phyloP scores from a whole-genome alignment of 2,888 invertebrate genomes.

The Trichacis sp. region DNA sequence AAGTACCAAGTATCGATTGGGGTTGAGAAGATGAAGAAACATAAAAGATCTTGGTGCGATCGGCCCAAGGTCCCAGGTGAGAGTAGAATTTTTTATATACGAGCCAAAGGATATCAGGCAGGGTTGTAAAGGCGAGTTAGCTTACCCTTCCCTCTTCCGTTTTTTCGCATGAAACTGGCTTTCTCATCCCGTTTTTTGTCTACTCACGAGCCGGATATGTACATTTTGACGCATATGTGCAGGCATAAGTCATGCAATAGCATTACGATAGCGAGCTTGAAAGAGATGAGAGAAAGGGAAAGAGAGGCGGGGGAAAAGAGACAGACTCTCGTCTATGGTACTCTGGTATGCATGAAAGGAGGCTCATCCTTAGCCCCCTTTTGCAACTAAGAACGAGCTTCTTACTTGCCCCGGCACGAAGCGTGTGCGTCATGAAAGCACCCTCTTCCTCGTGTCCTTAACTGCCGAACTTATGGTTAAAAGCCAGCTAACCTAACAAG shows the following conservation, averaged over 20 bases:
- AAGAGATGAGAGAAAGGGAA: constrained; percentile 20
- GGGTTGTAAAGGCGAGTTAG: constrained; percentile 42
- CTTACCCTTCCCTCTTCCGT: constrained; percentile 7
- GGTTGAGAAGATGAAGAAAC: too few relatives aligned
- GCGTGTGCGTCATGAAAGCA: constrained; percentile 24
- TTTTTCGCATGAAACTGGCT: constrained; percentile 18
- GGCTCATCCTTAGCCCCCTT: constrained; percentile 53
- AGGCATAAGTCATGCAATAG: constrained; percentile 35
- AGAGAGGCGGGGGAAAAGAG: constrained; percentile 13
- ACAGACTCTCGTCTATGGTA: constrained; percentile 40
- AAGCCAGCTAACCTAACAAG: constrained; percentile 41
- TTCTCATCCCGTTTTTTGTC: constrained; percentile 14
- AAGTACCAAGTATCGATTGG: too few relatives aligned
- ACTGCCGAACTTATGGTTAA: constrained; percentile 52
- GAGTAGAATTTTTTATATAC: constrained; percentile 38
- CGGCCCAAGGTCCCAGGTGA: constrained; percentile 42
- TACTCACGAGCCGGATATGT: constrained; percentile 27
- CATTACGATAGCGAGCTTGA: constrained; percentile 24
- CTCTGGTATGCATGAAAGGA: constrained; percentile 68
- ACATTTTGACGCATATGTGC: constrained; percentile 32
- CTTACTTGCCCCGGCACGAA: constrained; percentile 47
- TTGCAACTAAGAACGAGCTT: constrained; percentile 46
- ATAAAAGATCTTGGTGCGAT: constrained; percentile 3
- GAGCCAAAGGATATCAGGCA: constrained; percentile 34
- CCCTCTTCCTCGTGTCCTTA: constrained; percentile 56